phyloP scores from a whole-genome alignment of 2,113 vertebrate genomes.

The Ceyx margarethae region DNA sequence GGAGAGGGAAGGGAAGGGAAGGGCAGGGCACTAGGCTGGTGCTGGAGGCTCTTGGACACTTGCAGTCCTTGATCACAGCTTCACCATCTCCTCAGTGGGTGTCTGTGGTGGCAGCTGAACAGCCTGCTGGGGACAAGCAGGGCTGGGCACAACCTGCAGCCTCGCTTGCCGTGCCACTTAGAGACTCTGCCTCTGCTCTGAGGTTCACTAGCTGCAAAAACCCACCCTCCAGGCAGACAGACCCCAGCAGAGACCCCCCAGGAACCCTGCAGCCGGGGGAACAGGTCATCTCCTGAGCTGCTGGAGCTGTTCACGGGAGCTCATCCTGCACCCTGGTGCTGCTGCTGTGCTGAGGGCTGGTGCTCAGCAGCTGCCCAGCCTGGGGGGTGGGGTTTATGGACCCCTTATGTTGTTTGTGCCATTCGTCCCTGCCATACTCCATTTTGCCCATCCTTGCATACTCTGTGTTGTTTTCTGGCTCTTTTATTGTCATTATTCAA shows the following conservation, averaged over 20 bases:
- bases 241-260: no score
- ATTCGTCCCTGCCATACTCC: neutral
- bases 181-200: neutral
- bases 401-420: neutral
- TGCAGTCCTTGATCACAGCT: neutral
- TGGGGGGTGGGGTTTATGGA: neutral
- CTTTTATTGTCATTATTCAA: constrained; percentile 74
- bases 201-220: neutral
- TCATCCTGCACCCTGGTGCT: accelerated
- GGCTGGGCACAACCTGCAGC: no score
- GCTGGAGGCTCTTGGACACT: neutral
- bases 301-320: accelerated
- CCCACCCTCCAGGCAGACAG: no score
- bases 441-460: constrained; percentile 18
- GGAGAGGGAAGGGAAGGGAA: neutral
- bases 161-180: accelerated
- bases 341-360: neutral
- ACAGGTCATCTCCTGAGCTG: accelerated
- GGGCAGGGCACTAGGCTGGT: neutral
- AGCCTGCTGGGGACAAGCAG: neutral
- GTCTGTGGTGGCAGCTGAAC: neutral
- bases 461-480: constrained; percentile 70
- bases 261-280: accelerated
- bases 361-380: neutral
- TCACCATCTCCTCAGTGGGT: accelerated